These are phyloP conservation scores for Drosophila seguyi DNA, from an alignment of 1,140 invertebrate genomes.

Conservation along the genomic window DNA sequence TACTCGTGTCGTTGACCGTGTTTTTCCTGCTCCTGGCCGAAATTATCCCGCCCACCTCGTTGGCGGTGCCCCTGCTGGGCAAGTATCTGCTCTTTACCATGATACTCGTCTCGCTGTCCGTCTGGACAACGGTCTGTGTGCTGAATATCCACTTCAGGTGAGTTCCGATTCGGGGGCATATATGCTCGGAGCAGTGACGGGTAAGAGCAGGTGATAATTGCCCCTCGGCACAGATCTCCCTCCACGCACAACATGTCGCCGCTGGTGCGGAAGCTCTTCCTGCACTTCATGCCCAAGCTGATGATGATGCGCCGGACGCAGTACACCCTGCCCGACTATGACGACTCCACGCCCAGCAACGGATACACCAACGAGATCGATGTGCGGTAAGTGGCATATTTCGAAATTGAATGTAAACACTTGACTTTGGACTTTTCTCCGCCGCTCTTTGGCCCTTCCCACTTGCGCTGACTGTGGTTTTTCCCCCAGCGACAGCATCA, in stretches of 20 bases:
- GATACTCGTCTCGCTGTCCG: constrained; percentile 98
- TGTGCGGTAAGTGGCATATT: constrained; percentile 88
- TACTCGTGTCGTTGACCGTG: constrained; percentile 98
- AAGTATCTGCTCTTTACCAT: constrained; percentile 99
- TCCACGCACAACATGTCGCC: constrained; percentile 98
- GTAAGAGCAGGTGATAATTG: constrained; percentile 21
- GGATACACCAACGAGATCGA: constrained; percentile 92
- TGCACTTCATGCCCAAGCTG: constrained; percentile 94
- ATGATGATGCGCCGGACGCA: constrained; percentile 95
- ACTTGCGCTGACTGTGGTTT: constrained; percentile 7
- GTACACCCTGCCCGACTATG: constrained; percentile 92
- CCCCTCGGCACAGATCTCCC: constrained; percentile 90
- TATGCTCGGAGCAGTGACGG: background rate
- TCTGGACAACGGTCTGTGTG: constrained; percentile 98
- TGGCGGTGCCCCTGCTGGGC: constrained; percentile 98
- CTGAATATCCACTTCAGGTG: constrained; percentile 99
- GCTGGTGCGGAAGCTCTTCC: constrained; percentile 94
- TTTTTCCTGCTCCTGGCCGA: constrained; percentile 98
- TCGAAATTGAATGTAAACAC: constrained; percentile 41
- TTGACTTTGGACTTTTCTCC: constrained; percentile 10
- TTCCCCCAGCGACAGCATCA: constrained; percentile 85
- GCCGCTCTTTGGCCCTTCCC: background rate
- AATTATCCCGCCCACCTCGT: constrained; percentile 98
- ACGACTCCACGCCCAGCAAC: constrained; percentile 90
- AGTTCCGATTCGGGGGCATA: constrained; percentile 73